A percentile compares a stretch with the other conserved stretches of the same genome.
phyloP scores from a whole-genome alignment of 2,888 invertebrate species.

The Troides oblongomaculatus region DNA sequence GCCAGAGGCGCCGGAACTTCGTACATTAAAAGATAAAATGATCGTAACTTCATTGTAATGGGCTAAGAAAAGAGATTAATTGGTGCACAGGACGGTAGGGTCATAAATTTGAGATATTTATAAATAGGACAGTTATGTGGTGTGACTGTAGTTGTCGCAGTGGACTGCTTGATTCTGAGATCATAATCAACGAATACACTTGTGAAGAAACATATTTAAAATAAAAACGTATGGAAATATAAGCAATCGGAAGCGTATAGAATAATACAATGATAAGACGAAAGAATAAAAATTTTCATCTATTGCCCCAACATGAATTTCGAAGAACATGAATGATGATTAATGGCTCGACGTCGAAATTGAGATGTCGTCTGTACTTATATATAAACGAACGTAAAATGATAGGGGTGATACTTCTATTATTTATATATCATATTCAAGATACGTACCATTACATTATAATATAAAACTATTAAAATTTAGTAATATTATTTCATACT shows the following conservation, averaged over 20 bases:
- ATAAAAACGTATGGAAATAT: neutral
- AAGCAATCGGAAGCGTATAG: neutral
- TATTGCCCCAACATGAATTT: conserved; percentile 54
- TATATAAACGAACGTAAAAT: conserved; percentile 31
- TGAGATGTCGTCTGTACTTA: conserved; percentile 54
- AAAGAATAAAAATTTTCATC: conserved; percentile 19
- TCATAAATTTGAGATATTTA: conserved; percentile 23
- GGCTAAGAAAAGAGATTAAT: conserved; percentile 18
- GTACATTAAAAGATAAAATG: conserved; percentile 10
- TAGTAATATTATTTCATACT: neutral
- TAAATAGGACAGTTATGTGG: conserved; percentile 8
- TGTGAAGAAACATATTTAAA: too few species aligned
- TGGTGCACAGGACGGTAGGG: conserved; percentile 13
- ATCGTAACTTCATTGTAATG: conserved; percentile 21
- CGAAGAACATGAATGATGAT: conserved; percentile 63
- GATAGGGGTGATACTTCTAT: conserved; percentile 43
- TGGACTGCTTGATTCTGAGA: neutral
- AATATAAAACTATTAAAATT: neutral
- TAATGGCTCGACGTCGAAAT: conserved; percentile 59
- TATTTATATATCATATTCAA: neutral
- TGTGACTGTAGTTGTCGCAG: conserved; percentile 11
- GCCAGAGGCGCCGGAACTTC: neutral
- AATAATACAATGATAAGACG: neutral
- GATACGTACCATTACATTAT: neutral
- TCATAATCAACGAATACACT: conserved; percentile 10